Percentiles rank a stretch among this genome's conserved stretches.
phyloP scores from a whole-genome alignment of 2,113 vertebrate genomes.

The Clarias magur region DNA sequence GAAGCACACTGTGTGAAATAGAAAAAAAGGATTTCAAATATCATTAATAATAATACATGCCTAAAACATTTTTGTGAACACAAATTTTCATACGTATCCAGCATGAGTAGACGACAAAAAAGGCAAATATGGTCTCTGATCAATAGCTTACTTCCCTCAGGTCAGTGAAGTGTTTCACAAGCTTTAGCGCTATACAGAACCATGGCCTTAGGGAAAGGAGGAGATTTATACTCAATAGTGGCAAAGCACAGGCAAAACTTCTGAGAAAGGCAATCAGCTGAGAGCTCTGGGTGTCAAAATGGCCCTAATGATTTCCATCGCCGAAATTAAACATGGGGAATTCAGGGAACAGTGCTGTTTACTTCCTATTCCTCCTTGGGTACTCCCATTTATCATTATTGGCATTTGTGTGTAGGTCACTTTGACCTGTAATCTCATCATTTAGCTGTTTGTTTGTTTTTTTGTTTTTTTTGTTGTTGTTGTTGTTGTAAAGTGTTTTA shows the following conservation, averaged over 20 bases:
- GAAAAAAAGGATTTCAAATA: neutral
- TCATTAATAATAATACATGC: constrained; percentile 19
- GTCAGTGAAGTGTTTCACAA: constrained; percentile 7
- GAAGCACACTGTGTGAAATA: constrained; percentile 17
- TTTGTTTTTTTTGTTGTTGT: neutral
- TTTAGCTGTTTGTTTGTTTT: neutral
- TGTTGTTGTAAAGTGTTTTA: neutral
- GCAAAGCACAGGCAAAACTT: neutral
- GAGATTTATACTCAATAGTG: constrained; percentile 42
- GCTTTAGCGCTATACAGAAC: constrained; percentile 24
- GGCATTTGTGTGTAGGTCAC: neutral
- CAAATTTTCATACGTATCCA: neutral
- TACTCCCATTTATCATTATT: neutral
- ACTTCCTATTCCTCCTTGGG: neutral
- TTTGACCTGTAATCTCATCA: neutral
- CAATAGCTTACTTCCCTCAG: constrained; percentile 43
- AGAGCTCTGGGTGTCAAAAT: neutral
- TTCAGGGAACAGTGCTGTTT: neutral
- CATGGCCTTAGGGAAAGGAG: constrained; percentile 25
- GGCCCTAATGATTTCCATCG: constrained; percentile 10
- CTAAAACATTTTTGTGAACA: neutral
- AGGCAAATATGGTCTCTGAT: constrained; percentile 8
- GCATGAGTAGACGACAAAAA: constrained; percentile 20
- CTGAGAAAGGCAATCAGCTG: constrained; percentile 23
- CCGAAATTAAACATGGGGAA: neutral